A percentile compares a stretch with the other conserved stretches of the same genome.
These are phyloP conservation scores for Hemicrepidius hirtus DNA, from an alignment of 2,888 invertebrate genomes.

Conservation along the genomic window DNA sequence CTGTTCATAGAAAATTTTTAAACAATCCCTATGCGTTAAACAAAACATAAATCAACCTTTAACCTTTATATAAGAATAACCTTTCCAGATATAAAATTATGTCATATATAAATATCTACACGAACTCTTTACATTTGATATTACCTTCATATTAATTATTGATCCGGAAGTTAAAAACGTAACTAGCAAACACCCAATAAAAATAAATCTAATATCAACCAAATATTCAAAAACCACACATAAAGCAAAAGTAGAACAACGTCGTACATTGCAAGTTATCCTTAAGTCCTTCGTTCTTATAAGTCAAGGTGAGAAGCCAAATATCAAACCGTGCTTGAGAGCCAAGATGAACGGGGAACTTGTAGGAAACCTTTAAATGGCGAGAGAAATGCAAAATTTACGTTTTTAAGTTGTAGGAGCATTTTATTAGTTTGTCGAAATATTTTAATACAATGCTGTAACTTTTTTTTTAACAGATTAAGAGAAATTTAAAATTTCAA, in stretches of 20 bases:
- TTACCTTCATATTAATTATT: neutral
- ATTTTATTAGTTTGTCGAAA: too few relatives aligned
- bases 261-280: neutral
- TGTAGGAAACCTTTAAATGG: constrained; percentile 4
- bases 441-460: too few relatives aligned
- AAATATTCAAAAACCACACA: neutral
- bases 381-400: neutral
- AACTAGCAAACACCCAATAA: neutral
- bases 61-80: constrained; percentile 7
- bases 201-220: neutral
- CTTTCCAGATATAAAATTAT: constrained; percentile 4
- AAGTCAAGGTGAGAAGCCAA: constrained; percentile 24
- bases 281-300: constrained; percentile 14
- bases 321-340: constrained; percentile 2
- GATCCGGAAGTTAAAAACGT: neutral
- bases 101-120: constrained; percentile 1
- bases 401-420: neutral
- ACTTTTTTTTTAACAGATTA: too few relatives aligned
- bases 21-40: neutral
- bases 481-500: too few relatives aligned
- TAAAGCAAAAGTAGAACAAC: constrained; percentile 22
- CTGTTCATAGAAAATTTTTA: neutral
- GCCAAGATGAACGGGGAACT: constrained; percentile 8
- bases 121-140: neutral
- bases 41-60: neutral